phyloP scores from a whole-genome alignment of 2,113 vertebrate species.

The Silurus asotus region DNA sequence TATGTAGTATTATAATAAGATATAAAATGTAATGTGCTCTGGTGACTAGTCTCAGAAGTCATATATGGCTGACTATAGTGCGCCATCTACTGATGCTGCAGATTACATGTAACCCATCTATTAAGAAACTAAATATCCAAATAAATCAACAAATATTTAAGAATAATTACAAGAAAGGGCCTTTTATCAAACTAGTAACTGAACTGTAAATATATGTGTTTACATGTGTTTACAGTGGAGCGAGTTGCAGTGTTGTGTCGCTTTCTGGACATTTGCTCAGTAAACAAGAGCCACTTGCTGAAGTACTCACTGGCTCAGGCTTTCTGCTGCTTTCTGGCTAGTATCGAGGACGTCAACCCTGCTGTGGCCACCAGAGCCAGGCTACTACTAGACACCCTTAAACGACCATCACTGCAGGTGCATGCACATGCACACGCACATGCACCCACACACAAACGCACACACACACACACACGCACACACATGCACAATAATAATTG shows the following conservation, averaged over 20 bases:
- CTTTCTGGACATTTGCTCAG: constrained; percentile 95
- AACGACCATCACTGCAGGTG: constrained; percentile 93
- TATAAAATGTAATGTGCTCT: not conserved
- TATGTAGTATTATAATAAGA: not conserved
- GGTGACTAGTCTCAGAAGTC: not conserved
- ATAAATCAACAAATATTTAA: not conserved
- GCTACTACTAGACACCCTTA: constrained; percentile 93
- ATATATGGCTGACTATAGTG: constrained; percentile 17
- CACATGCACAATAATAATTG: not conserved
- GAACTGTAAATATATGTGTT: not conserved
- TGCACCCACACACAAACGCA: not conserved
- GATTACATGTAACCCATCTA: not conserved
- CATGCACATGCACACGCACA: not conserved
- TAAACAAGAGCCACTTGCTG: constrained; percentile 96
- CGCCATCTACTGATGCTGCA: constrained; percentile 33
- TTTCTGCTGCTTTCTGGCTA: constrained; percentile 96
- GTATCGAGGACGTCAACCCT: constrained; percentile 97
- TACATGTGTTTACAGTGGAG: constrained; percentile 78
- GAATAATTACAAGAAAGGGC: not conserved
- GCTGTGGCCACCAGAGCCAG: constrained; percentile 94
- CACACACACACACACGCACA: not conserved
- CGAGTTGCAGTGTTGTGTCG: constrained; percentile 95
- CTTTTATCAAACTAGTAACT: not conserved
- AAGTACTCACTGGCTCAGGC: constrained; percentile 96
- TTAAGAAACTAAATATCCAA: not conserved